Conservation (phyloP, 2,113 vertebrate species). For the Campylomormyrus numenius region DNA sequence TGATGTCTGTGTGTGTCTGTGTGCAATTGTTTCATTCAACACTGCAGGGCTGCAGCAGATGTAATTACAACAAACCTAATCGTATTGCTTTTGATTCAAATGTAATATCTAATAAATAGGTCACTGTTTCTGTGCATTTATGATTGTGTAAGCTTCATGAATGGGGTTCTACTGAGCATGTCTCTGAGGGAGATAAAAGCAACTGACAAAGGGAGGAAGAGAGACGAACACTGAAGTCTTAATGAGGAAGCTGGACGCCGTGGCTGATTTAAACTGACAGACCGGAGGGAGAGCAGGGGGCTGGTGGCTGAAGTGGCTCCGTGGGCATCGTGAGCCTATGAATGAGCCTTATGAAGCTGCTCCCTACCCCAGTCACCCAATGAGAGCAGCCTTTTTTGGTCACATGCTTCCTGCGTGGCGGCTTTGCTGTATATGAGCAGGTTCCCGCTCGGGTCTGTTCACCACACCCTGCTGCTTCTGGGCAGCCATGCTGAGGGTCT, state of each 20-base stretch:
- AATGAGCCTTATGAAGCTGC: background rate
- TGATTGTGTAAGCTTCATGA: background rate
- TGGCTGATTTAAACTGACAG: constrained; percentile 7
- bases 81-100: background rate
- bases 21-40: background rate
- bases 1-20: background rate
- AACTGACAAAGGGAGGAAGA: background rate
- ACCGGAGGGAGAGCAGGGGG: background rate
- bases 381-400: constrained; percentile 11
- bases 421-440: background rate
- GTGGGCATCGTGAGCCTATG: background rate
- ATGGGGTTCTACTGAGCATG: background rate
- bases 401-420: background rate
- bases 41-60: background rate
- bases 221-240: background rate
- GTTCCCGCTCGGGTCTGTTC: background rate
- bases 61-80: background rate
- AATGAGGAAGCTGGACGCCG: background rate
- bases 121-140: background rate
- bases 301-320: background rate
- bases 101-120: background rate
- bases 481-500: background rate
- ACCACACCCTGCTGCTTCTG: background rate
- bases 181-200: background rate
- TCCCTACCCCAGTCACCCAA: background rate